These are phyloP conservation scores for Bedellia somnulentella DNA, from an alignment of 2,888 invertebrate species.

Conservation along the genomic window DNA sequence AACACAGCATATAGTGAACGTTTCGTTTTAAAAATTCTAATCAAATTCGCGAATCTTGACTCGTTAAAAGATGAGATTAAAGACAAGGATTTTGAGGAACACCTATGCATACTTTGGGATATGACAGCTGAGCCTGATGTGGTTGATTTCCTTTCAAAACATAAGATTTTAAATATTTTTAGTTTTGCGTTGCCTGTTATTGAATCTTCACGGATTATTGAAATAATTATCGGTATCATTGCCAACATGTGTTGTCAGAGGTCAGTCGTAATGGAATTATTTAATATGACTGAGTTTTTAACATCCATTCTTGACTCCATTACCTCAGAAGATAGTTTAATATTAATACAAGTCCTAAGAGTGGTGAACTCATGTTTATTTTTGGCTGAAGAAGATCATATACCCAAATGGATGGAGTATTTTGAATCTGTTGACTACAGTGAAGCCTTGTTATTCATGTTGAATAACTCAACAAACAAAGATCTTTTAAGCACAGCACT, in stretches of 20 bases:
- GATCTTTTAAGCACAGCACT: slow-evolving; percentile 59
- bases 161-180: slow-evolving; percentile 69
- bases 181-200: slow-evolving; percentile 58
- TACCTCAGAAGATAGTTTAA: slow-evolving; percentile 68
- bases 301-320: slow-evolving; percentile 57
- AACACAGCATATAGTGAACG: slow-evolving; percentile 78
- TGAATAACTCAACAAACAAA: slow-evolving; percentile 72
- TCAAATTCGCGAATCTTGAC: slow-evolving; percentile 61
- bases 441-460: slow-evolving; percentile 67
- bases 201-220: slow-evolving; percentile 67
- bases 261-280: slow-evolving; percentile 58
- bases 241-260: slow-evolving; percentile 79
- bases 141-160: slow-evolving; percentile 66
- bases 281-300: slow-evolving; percentile 60
- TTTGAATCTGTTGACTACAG: slow-evolving; percentile 53
- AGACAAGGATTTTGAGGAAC: slow-evolving; percentile 67
- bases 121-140: slow-evolving; percentile 82
- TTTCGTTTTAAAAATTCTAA: slow-evolving; percentile 69
- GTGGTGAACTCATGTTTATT: slow-evolving; percentile 63
- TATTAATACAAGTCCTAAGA: slow-evolving; percentile 73
- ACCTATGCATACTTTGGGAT: slow-evolving; percentile 81
- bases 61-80: slow-evolving; percentile 55
- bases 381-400: slow-evolving; percentile 31
- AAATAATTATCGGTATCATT: slow-evolving; percentile 82
- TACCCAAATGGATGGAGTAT: slow-evolving; percentile 42